A percentile compares a stretch with the other conserved stretches of the same genome.
These are phyloP conservation scores for Oikopleura albicans DNA, from an alignment of 23 tunicate genomes.

Conservation along the genomic window DNA sequence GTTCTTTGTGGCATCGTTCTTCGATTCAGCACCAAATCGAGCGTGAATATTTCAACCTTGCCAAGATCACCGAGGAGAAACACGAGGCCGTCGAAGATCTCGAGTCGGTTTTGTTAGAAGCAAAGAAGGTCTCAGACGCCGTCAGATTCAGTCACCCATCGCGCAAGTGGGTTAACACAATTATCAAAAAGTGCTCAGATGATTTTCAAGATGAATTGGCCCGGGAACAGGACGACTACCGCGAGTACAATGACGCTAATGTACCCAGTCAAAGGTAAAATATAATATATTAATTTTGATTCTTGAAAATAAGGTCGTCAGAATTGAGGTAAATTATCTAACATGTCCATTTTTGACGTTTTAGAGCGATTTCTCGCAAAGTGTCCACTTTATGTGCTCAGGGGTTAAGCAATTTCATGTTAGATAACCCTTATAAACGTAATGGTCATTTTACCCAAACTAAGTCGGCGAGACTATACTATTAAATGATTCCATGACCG, in stretches of 20 bases:
- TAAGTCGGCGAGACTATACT: no score
- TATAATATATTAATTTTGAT: no score
- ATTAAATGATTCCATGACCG: no score
- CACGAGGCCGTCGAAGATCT: constrained; percentile 78
- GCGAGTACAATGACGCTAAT: constrained; percentile 33
- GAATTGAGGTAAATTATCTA: background rate
- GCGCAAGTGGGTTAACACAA: constrained; percentile 37
- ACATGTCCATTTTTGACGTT: no score
- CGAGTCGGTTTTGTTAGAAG: constrained; percentile 32
- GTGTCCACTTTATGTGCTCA: no score
- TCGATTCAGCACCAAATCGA: constrained; percentile 26
- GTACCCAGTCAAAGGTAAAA: constrained; percentile 16
- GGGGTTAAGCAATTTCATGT: no score
- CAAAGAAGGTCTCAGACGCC: constrained; percentile 27
- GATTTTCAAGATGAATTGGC: constrained; percentile 36
- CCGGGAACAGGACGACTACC: constrained; percentile 47
- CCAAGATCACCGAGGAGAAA: constrained; percentile 82
- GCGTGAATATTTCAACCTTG: constrained; percentile 47
- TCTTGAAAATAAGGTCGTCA: no score
- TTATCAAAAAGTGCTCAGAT: constrained; percentile 65
- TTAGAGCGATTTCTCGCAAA: no score
- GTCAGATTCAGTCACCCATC: constrained; percentile 56
- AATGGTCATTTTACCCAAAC: no score
- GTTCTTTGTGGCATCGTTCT: constrained; percentile 51
- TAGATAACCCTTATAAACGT: no score